A percentile compares a stretch with the other conserved stretches of the same genome.
Conservation (phyloP, 2,888 invertebrate genomes). For the Drosophila atripex region DNA sequence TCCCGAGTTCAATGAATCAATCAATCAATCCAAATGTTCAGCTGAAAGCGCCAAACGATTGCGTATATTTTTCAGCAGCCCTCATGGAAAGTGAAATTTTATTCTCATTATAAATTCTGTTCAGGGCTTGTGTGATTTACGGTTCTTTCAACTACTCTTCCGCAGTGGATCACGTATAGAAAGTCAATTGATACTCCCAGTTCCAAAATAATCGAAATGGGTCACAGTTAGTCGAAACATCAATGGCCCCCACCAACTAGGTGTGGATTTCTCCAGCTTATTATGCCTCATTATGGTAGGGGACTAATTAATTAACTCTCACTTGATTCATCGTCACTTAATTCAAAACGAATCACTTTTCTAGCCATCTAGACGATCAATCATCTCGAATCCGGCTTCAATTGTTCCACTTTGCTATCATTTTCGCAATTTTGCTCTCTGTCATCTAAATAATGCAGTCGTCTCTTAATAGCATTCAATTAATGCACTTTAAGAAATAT, state of each 20-base stretch:
- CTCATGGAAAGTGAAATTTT: slow-evolving; percentile 64
- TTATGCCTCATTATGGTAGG: slow-evolving; percentile 53
- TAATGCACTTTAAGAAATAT: slow-evolving; percentile 15
- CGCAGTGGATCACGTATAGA: slow-evolving; percentile 45
- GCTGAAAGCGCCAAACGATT: slow-evolving; percentile 24
- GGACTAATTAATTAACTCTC: slow-evolving; percentile 67
- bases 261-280: slow-evolving; percentile 52
- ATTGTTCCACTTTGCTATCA: slow-evolving; percentile 68
- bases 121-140: slow-evolving; percentile 56
- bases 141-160: slow-evolving; percentile 65
- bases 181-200: slow-evolving; percentile 47
- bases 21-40: slow-evolving; percentile 7
- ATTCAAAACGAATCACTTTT: slow-evolving; percentile 43
- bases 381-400: slow-evolving; percentile 67
- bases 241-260: slow-evolving; percentile 9
- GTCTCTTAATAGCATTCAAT: background rate
- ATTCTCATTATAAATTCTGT: slow-evolving; percentile 53
- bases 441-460: slow-evolving; percentile 1
- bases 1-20: slow-evolving; percentile 6
- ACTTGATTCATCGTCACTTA: slow-evolving; percentile 57
- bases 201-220: slow-evolving; percentile 48
- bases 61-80: slow-evolving; percentile 6
- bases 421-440: slow-evolving; percentile 44
- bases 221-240: slow-evolving; percentile 50
- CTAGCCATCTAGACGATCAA: slow-evolving; percentile 30